Evolutionary conservation across 2,113 vertebrate genomes (phyloP).

Genomic region (Tichodroma muraria): DNA sequence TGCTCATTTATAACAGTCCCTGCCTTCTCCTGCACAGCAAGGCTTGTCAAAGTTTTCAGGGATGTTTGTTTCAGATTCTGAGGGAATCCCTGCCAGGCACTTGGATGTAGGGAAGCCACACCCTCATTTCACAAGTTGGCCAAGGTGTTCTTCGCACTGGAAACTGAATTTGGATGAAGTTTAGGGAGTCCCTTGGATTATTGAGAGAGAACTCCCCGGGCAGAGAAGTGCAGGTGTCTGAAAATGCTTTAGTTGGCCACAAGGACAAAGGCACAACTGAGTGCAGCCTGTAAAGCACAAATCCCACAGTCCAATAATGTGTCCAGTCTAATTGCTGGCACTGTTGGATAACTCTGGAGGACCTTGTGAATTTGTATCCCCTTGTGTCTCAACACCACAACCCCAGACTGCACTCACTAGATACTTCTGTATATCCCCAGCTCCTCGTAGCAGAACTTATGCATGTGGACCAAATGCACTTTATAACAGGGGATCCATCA

Average conservation of each 20-base stretch:
- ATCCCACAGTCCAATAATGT: background rate
- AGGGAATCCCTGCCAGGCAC: background rate
- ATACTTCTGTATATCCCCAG: accelerated
- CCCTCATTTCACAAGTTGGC: background rate
- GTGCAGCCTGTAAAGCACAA: background rate
- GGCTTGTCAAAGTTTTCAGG: background rate
- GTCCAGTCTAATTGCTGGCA: background rate
- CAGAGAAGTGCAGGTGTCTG: background rate
- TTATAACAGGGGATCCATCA: background rate
- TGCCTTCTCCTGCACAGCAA: background rate
- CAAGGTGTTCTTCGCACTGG: background rate
- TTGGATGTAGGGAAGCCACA: background rate
- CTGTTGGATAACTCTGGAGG: background rate
- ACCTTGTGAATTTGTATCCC: background rate
- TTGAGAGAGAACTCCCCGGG: background rate
- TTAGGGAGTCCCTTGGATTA: background rate
- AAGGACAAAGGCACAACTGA: background rate
- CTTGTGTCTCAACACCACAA: no score
- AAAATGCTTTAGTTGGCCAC: background rate
- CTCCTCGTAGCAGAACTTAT: background rate
- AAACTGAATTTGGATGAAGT: background rate
- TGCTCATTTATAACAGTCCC: no score
- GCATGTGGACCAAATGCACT: background rate
- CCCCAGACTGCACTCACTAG: background rate
- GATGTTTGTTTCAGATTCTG: background rate